Evolutionary conservation across 2,888 invertebrate genomes (phyloP).

Genomic region (Drosophila anceps): DNA sequence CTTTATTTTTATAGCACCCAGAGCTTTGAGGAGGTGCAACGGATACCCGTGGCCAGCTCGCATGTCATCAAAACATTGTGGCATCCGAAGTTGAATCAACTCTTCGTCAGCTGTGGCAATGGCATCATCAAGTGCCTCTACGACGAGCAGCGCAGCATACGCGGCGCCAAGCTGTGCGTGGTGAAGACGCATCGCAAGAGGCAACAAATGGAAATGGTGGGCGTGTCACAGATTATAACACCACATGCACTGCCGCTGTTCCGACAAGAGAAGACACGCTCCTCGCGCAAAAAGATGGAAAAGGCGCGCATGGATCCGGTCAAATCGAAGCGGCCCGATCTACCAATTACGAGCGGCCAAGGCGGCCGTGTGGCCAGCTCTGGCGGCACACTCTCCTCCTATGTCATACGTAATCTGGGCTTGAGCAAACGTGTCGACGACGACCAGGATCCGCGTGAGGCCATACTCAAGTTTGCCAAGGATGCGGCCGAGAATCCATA

Average conservation of each 20-base stretch:
- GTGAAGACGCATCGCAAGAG: conserved; percentile 92
- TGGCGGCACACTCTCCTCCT: conserved; percentile 96
- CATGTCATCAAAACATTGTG: conserved; percentile 95
- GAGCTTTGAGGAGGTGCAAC: conserved; percentile 90
- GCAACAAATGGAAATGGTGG: conserved; percentile 93
- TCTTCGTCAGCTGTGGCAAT: conserved; percentile 96
- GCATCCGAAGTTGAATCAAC: conserved; percentile 99
- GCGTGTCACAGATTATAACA: conserved; percentile 97
- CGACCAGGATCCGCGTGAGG: conserved; percentile 97
- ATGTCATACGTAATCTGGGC: conserved; percentile 97
- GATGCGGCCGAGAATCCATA: conserved; percentile 98
- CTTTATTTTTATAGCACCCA: conserved; percentile 92
- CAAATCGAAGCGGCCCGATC: conserved; percentile 92
- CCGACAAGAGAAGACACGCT: conserved; percentile 95
- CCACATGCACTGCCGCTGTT: conserved; percentile 98
- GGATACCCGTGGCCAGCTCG: conserved; percentile 91
- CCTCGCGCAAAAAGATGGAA: conserved; percentile 95
- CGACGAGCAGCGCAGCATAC: conserved; percentile 93
- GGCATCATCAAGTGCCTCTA: conserved; percentile 96
- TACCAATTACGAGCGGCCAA: conserved; percentile 95
- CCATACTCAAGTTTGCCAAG: conserved; percentile 96
- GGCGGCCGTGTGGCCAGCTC: conserved; percentile 98
- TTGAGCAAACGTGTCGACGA: conserved; percentile 96
- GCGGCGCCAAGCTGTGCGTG: conserved; percentile 96
- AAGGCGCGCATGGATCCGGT: conserved; percentile 95